These are phyloP conservation scores for Chloroceryle amazona DNA, from an alignment of 2,797 vertebrate genomes.

Conservation along the genomic window DNA sequence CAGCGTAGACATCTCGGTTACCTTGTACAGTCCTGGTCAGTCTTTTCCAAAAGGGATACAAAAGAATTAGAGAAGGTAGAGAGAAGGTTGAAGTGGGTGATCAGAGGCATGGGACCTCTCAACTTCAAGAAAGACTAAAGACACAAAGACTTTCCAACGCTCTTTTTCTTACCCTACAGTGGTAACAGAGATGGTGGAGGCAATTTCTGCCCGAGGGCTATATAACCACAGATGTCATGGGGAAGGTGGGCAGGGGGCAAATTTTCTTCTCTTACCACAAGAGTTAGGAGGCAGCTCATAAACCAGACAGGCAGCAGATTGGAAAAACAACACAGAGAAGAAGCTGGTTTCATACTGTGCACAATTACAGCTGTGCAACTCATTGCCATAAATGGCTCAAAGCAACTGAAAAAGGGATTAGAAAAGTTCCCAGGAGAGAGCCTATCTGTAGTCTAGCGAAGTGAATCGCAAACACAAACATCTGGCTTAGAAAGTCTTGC, in stretches of 20 bases:
- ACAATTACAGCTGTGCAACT: conserved; percentile 12
- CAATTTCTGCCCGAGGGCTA: neutral
- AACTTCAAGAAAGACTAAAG: neutral
- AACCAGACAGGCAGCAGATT: neutral
- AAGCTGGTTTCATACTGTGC: neutral
- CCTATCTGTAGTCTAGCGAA: neutral
- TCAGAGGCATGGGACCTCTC: neutral
- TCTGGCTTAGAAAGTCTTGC: neutral
- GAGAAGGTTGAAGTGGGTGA: neutral
- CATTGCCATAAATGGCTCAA: conserved; percentile 34
- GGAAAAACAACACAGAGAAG: neutral
- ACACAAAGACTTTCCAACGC: neutral
- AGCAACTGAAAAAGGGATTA: neutral
- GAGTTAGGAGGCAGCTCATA: neutral
- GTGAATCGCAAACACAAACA: neutral
- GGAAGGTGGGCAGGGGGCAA: neutral
- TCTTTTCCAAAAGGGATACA: neutral
- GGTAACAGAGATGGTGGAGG: neutral
- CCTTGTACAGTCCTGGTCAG: neutral
- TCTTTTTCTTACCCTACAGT: neutral
- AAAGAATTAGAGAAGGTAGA: neutral
- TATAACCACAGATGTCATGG: neutral
- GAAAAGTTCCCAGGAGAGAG: neutral
- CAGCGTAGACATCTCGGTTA: neutral
- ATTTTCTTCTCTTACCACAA: neutral